Conservation (phyloP, 1,140 invertebrate species). For the Orius insidiosus region DNA sequence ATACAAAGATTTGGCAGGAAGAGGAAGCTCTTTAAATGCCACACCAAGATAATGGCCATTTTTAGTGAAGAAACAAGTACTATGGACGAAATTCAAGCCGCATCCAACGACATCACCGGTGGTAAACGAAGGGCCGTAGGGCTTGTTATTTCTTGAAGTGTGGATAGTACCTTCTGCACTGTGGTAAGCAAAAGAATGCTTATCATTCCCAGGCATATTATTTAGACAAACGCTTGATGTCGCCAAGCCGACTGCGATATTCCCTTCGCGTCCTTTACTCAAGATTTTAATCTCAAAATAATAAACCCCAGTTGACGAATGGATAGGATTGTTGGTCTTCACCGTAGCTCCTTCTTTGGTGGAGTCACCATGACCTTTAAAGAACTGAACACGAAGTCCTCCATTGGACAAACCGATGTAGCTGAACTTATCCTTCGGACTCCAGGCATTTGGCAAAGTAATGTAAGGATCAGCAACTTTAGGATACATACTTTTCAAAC, state of each 20-base stretch:
- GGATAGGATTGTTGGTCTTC: constrained; percentile 86
- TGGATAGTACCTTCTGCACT: constrained; percentile 84
- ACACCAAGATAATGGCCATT: constrained; percentile 94
- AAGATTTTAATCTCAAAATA: constrained; percentile 99
- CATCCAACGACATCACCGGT: constrained; percentile 96
- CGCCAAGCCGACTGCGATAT: constrained; percentile 96
- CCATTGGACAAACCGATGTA: constrained; percentile 93
- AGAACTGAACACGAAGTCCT: constrained; percentile 93
- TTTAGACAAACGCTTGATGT: constrained; percentile 93
- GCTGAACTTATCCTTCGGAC: constrained; percentile 91
- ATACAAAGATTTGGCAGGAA: constrained; percentile 77
- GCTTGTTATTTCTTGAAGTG: constrained; percentile 92
- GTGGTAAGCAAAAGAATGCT: constrained; percentile 98
- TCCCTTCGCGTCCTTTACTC: constrained; percentile 93
- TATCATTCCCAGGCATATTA: constrained; percentile 94
- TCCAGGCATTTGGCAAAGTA: constrained; percentile 87
- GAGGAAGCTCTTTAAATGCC: constrained; percentile 86
- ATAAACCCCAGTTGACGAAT: constrained; percentile 91
- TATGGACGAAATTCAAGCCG: constrained; percentile 93
- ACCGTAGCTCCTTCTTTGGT: constrained; percentile 98
- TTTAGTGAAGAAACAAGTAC: constrained; percentile 98
- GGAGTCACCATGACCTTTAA: constrained; percentile 88
- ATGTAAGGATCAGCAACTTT: constrained; percentile 92
- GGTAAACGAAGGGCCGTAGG: constrained; percentile 97
- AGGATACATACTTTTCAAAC: constrained; percentile 77